Evolutionary conservation across 1,140 invertebrate species (phyloP).

Genomic region (Nylanderia fulva): DNA sequence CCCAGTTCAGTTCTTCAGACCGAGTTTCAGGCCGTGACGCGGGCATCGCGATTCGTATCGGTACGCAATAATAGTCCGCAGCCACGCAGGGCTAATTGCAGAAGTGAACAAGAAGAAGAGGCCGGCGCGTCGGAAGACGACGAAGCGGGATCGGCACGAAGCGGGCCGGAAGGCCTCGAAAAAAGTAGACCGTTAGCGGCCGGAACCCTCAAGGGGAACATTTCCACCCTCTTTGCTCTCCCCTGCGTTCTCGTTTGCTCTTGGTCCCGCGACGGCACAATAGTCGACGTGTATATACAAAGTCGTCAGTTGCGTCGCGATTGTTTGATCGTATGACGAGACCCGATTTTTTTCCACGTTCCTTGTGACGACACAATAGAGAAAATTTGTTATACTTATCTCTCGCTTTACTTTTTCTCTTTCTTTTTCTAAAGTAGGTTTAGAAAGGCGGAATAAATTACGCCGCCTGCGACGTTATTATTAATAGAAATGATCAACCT

Average conservation of each 20-base stretch:
- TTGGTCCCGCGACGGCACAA: slow-evolving; percentile 27
- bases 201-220: slow-evolving; percentile 34
- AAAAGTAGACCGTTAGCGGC: slow-evolving; percentile 67
- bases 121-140: background rate
- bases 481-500: background rate
- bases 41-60: slow-evolving; percentile 3
- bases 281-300: background rate
- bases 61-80: slow-evolving; percentile 41
- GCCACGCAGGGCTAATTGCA: slow-evolving; percentile 56
- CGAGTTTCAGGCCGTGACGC: slow-evolving; percentile 34
- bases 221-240: slow-evolving; percentile 72
- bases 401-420: background rate
- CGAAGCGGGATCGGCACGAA: slow-evolving; percentile 13
- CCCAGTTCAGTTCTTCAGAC: slow-evolving; percentile 32
- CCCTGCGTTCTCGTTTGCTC: slow-evolving; percentile 33
- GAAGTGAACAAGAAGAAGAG: slow-evolving; percentile 22
- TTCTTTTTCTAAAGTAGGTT: slow-evolving; percentile 18
- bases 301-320: slow-evolving; percentile 7
- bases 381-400: slow-evolving; percentile 38
- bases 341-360: slow-evolving; percentile 20
- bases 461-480: background rate
- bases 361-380: slow-evolving; percentile 39
- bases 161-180: slow-evolving; percentile 67
- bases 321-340: slow-evolving; percentile 26
- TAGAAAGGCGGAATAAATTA: slow-evolving; percentile 39